Base-by-base conservation (phyloP, 2,888 invertebrate genomes). In the Leptopilina syphax region DNA sequence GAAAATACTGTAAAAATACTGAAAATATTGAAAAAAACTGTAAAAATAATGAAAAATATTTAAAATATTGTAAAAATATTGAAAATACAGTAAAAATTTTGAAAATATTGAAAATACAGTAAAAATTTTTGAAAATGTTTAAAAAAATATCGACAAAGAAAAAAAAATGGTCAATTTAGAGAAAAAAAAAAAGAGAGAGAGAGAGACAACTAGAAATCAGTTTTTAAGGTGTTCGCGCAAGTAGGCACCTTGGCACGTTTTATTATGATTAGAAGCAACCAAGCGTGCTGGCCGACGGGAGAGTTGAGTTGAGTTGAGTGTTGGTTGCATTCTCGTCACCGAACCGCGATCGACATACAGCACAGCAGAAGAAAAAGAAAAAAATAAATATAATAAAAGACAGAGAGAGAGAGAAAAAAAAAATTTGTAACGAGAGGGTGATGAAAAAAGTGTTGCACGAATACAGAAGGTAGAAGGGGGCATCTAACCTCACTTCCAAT, bases 211-310 rank as follows among this genome's bases (percentile, higher is more conserved):
- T 90, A 89, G 90, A 91, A 90, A 91, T 91, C 90, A 87, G 88
- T 86, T 88, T 50, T 86, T 86, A 87, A 88, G 88, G 87, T 87
- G 88, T 87, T 86, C 88, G 86, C 85, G 87, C 86, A 86, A 88
- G 87, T 87, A 86, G 88, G 84, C 88, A 91, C 91, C 91, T 91
- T 91, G 91, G 91, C 90, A 90, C 90, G 89, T 91, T 91, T 50
- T 90, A 91, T 92, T 91, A 90, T 88, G 90, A 91, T 91, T 90
- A 90, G 89, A 86, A 86, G 88, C 91, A 89, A 87, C 87, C 88
- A 89, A 91, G 89, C 91, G 91, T 92, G 87, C 86, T 86, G 82
- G 84, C 65, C 81, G 12, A 50, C 60, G 81, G 44, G 34, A 34
- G 3, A 44, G 44, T 44, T 5, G 7, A 83, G 83, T 27, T 27